Evolutionary conservation across 2,113 vertebrate genomes (phyloP).

Genomic region (Sinocyclocheilus grahami): DNA sequence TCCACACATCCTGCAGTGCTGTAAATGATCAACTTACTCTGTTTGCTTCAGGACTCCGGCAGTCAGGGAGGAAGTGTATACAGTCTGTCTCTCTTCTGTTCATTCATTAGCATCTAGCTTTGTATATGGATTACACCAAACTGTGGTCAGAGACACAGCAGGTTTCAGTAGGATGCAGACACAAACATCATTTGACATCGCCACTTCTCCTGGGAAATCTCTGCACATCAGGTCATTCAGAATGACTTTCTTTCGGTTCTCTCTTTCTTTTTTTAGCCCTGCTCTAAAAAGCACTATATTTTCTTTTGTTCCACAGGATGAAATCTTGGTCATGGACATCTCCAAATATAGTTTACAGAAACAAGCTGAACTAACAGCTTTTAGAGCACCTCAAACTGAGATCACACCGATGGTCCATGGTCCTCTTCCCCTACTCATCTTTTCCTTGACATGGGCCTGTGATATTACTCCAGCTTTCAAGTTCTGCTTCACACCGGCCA

Average conservation of each 20-base stretch:
- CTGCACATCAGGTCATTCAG: not conserved
- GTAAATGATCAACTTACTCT: conserved; percentile 5
- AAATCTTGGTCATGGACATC: not conserved
- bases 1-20: conserved; percentile 1
- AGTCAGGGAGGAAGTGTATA: conserved; percentile 34
- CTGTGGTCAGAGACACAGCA: not conserved
- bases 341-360: conserved; percentile 10
- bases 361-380: not conserved
- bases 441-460: conserved; percentile 60
- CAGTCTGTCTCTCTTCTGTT: not conserved
- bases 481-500: conserved; percentile 69
- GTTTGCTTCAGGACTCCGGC: conserved; percentile 29
- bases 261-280: not conserved
- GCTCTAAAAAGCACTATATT: not conserved
- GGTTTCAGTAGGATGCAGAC: not conserved
- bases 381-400: conserved; percentile 16
- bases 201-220: no score
- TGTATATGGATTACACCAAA: conserved; percentile 23
- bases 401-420: conserved; percentile 17
- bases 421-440: conserved; percentile 39
- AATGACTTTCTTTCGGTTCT: not conserved
- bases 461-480: conserved; percentile 73
- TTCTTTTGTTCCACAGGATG: not conserved
- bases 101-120: conserved; percentile 40
- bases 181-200: not conserved